These are phyloP conservation scores for Lates japonicus DNA, from an alignment of 2,797 vertebrate species.

Conservation along the genomic window DNA sequence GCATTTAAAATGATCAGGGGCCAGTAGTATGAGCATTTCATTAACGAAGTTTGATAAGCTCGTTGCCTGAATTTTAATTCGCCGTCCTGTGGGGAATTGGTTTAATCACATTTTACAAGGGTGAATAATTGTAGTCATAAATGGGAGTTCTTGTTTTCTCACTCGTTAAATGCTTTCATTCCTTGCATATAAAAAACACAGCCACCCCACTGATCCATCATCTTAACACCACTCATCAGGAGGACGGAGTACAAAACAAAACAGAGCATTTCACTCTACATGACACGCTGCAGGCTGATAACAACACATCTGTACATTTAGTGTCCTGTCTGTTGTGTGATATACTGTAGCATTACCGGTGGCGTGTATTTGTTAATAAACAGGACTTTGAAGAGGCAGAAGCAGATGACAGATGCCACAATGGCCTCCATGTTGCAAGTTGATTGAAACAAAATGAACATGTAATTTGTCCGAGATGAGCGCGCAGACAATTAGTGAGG, in stretches of 20 bases:
- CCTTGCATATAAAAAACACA: conserved; percentile 2
- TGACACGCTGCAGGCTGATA: conserved; percentile 46
- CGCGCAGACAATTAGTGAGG: conserved; percentile 29
- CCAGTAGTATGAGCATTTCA: conserved; percentile 46
- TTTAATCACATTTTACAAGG: conserved; percentile 56
- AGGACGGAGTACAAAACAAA: conserved; percentile 29
- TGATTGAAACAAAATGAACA: conserved; percentile 49
- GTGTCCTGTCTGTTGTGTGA: conserved; percentile 46
- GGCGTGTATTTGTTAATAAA: conserved; percentile 43
- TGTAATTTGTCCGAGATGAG: conserved; percentile 42
- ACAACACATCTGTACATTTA: conserved; percentile 41
- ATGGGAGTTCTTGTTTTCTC: conserved; percentile 38
- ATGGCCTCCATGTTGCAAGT: conserved; percentile 19
- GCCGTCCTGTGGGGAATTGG: conserved; percentile 30
- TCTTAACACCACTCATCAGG: conserved; percentile 48
- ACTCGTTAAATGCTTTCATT: conserved; percentile 37
- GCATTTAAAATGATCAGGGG: conserved; percentile 20
- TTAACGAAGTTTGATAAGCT: conserved; percentile 54
- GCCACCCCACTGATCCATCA: conserved; percentile 53
- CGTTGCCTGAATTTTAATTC: conserved; percentile 58
- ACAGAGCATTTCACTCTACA: conserved; percentile 31
- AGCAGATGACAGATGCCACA: conserved; percentile 41
- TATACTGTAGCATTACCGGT: conserved; percentile 16
- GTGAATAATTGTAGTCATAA: conserved; percentile 28
- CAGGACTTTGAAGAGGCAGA: conserved; percentile 31